These are phyloP conservation scores for Xylota sylvarum DNA, from an alignment of 2,888 invertebrate species.

Conservation along the genomic window DNA sequence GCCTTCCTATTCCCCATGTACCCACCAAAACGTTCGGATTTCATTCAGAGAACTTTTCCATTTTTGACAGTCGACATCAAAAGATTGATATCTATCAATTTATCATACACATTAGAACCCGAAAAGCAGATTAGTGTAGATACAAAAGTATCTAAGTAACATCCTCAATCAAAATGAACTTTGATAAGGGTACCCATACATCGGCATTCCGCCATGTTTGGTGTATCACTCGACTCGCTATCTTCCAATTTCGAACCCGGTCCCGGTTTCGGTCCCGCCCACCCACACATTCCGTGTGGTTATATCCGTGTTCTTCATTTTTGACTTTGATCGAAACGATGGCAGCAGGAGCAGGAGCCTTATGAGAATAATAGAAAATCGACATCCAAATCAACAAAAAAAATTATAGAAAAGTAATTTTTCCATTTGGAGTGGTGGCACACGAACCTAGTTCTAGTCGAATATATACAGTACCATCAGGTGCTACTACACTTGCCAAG, in stretches of 20 bases:
- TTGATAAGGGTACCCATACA: constrained; percentile 48
- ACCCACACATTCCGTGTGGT: constrained; percentile 7
- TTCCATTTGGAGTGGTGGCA: constrained; percentile 6
- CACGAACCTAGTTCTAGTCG: constrained; percentile 1
- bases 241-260: background rate
- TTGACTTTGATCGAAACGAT: constrained; percentile 60
- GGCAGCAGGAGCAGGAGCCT: constrained; percentile 1
- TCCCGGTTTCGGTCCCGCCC: background rate
- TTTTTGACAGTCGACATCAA: constrained; percentile 68
- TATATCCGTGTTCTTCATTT: constrained; percentile 24
- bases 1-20: background rate
- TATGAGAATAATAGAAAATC: constrained; percentile 26
- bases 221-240: background rate
- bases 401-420: constrained; percentile 45
- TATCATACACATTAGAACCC: constrained; percentile 59
- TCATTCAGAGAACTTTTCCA: constrained; percentile 52
- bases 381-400: constrained; percentile 32
- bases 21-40: background rate
- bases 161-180: constrained; percentile 63
- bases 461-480: constrained; percentile 3
- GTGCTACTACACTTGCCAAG: constrained; percentile 8
- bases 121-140: constrained; percentile 48
- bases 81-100: constrained; percentile 72
- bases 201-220: background rate
- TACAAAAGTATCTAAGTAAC: constrained; percentile 54